A percentile compares a stretch with the other conserved stretches of the same genome.
Conservation (phyloP, 2,113 vertebrate genomes). For the Bos taurus region ARS-UCD2.0 NC_037338.1:84735001-84735500, state of each 20-base stretch:
- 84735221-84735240: neutral
- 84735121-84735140: neutral
- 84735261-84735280: neutral
- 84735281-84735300: neutral
- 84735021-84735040: neutral
- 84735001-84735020: constrained; percentile 16
- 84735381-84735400: fast-evolving
- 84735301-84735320: neutral
- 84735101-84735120: neutral
- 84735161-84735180: neutral
- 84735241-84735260: neutral
- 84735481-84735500: neutral
- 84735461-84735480: fast-evolving
- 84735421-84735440: neutral
- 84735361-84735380: neutral
- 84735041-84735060: neutral
- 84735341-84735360: neutral
- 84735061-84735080: neutral
- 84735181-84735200: neutral
- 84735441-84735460: neutral
- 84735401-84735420: neutral
- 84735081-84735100: neutral
- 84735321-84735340: neutral
- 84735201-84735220: neutral
- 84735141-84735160: neutral